Percentiles rank a stretch among this genome's conserved stretches.
These are phyloP conservation scores for Xiphydria camelus DNA, from an alignment of 2,888 invertebrate genomes.

Conservation along the genomic window DNA sequence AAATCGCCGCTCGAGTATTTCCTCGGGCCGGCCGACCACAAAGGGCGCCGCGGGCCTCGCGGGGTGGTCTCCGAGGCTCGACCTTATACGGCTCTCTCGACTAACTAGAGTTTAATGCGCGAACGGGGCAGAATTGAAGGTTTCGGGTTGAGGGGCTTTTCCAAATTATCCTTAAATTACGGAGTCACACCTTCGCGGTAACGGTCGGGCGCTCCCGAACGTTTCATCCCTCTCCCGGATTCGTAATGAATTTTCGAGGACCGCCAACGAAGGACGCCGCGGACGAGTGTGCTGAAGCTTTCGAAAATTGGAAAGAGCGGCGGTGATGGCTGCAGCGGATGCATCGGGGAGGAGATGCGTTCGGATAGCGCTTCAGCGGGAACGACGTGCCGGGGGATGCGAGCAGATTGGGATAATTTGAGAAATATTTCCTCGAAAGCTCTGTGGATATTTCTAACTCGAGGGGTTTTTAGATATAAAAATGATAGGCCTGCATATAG, in stretches of 20 bases:
- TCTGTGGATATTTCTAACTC: too few relatives aligned
- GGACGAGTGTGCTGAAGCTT: too few relatives aligned
- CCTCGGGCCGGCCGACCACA: conserved; percentile 17
- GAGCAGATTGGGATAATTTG: too few relatives aligned
- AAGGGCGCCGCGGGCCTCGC: conserved; percentile 21
- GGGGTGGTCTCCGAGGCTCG: conserved; percentile 2
- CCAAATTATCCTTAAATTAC: conserved; percentile 2
- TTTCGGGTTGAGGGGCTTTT: conserved; percentile 11
- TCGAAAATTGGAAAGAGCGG: too few relatives aligned
- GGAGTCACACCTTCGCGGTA: background rate
- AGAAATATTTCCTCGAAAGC: too few relatives aligned
- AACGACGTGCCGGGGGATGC: too few relatives aligned
- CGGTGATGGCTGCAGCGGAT: too few relatives aligned
- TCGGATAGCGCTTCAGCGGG: too few relatives aligned
- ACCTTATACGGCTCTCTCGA: conserved; percentile 1
- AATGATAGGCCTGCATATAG: too few relatives aligned
- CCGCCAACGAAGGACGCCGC: conserved; percentile 2
- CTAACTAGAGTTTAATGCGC: conserved; percentile 46
- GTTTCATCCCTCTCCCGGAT: background rate
- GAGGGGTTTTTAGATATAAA: too few relatives aligned
- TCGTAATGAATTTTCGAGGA: conserved; percentile 1
- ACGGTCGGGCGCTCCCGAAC: background rate
- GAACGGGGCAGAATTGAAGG: conserved; percentile 34
- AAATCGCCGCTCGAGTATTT: conserved; percentile 31
- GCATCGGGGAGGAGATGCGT: too few relatives aligned